These are phyloP conservation scores for Myocastor coypus DNA, from an alignment of 2,113 vertebrate genomes.

Conservation along the genomic window DNA sequence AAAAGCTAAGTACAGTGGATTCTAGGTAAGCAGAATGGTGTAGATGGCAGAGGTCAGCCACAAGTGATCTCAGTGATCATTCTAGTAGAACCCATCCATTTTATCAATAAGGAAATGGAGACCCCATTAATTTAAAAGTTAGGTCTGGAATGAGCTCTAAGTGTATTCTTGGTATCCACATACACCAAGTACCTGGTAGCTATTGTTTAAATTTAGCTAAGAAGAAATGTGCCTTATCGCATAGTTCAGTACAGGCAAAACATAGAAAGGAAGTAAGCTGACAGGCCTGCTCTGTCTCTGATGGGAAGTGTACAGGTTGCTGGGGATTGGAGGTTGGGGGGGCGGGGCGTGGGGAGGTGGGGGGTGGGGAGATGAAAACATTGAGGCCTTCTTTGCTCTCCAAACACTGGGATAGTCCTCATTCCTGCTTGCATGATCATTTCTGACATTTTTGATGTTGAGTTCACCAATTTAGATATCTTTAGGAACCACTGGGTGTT, in stretches of 20 bases:
- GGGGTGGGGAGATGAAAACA: too few species aligned
- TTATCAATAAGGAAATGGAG: constrained; percentile 52
- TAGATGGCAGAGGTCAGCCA: background rate
- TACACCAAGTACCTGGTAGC: background rate
- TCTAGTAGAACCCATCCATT: constrained; percentile 36
- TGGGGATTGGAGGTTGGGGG: too few species aligned
- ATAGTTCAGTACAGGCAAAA: background rate
- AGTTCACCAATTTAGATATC: background rate
- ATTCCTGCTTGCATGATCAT: constrained; percentile 1
- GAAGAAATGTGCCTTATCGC: constrained; percentile 30
- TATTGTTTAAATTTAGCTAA: constrained; percentile 57
- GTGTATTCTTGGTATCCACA: background rate
- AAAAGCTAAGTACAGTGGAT: background rate
- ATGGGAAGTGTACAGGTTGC: background rate
- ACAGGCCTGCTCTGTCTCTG: background rate
- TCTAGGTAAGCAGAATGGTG: constrained; percentile 44
- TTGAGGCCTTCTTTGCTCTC: background rate
- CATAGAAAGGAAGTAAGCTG: background rate
- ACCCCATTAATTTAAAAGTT: constrained; percentile 39
- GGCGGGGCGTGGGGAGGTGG: too few species aligned
- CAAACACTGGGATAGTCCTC: background rate
- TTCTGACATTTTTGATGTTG: constrained; percentile 35
- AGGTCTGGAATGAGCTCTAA: constrained; percentile 7
- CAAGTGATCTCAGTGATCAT: constrained; percentile 47
- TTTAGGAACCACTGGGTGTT: background rate